Conservation (phyloP, 2,113 vertebrate genomes). For the Hippopotamus amphibius region DNA sequence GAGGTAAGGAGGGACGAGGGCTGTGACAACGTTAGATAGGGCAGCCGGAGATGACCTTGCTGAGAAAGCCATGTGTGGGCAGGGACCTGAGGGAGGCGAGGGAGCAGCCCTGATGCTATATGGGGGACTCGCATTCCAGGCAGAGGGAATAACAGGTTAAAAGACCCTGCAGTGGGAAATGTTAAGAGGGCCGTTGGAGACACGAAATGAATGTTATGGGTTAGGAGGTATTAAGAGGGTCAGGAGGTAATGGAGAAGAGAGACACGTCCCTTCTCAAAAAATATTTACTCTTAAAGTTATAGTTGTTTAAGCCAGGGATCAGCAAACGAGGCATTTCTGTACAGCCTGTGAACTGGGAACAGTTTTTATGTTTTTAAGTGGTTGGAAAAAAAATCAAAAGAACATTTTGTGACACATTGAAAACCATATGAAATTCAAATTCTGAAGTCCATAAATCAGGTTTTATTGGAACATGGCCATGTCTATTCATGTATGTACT, state of each 20-base stretch:
- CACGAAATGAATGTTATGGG: not conserved
- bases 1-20: not conserved
- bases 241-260: not conserved
- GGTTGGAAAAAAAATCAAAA: not conserved
- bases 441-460: not conserved
- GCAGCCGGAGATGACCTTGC: accelerated
- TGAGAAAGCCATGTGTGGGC: not conserved
- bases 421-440: conserved; percentile 48
- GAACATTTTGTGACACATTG: conserved; percentile 20
- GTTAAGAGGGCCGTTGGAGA: not conserved
- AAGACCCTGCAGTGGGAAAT: not conserved
- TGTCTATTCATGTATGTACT: not conserved
- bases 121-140: accelerated
- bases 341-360: not conserved
- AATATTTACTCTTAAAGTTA: not conserved
- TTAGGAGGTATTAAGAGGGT: not conserved
- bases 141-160: not conserved
- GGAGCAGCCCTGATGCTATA: not conserved
- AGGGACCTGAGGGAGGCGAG: not conserved
- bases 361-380: conserved; percentile 55
- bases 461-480: conserved; percentile 34
- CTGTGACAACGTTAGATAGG: not conserved
- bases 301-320: not conserved
- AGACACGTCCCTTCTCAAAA: not conserved
- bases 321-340: not conserved